Base-by-base conservation (phyloP, 2,113 vertebrate genomes). In the Rhinolophus sinicus region DNA sequence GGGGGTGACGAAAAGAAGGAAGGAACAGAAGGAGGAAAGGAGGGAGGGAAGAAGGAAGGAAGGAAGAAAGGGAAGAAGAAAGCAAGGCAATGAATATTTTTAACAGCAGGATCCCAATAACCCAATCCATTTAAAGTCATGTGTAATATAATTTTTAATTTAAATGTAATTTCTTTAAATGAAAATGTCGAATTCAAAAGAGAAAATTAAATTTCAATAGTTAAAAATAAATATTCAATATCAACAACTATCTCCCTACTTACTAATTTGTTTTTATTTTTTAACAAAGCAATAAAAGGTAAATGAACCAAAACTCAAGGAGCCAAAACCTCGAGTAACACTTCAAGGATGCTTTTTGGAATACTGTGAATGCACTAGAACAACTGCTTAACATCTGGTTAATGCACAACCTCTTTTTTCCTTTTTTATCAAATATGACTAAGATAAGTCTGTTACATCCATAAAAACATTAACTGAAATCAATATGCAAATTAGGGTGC, bases 401-500 rank as follows among this genome's bases (percentile, higher is more conserved):
- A 96, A 91, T 98, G 98, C 90, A 95, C 96, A 97, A 97, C 97
- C 96, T 98, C 98, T 98, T 95, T 97, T 98, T 94, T 98, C 98
- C 95, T 97, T 98, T 94, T 98, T 98, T 92, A 98, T 98, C 11
- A 97, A 98, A 99, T 98, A 97, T 98, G 98, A 99, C 98, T 86
- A 90, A 73, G 92, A 98, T 98, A 98, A 98, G 98, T 98, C 98
- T 98, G 98, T 98, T 98, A 97, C 96, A 98, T 98, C 98, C 97
- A 98, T 98, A 98, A 98, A 98, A 98, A 96, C 86, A 98, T 98
- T 96, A 98, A 97, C 77, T 91, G 76, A 98, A 99, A 99, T 99
- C 98, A 99, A 99, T 98, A 99, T 98, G 98, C 98, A 99, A 99
- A 99, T 99, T 97, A 95, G 94, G 84, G 94, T 97, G 94, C 96